Conservation (phyloP, 2,888 invertebrate genomes). For the Athalia rosae region DNA sequence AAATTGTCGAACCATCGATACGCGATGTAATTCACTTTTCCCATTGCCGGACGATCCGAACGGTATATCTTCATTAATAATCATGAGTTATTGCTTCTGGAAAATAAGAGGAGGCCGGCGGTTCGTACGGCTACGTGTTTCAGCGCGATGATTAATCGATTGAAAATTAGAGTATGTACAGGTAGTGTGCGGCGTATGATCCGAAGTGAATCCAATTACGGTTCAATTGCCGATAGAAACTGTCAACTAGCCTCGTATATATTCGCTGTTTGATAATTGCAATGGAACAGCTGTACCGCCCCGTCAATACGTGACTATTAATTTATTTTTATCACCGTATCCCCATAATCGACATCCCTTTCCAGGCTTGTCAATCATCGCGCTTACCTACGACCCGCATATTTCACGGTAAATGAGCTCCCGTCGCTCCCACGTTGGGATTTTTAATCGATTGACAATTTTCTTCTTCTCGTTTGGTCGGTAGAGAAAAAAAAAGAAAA, state of each 20-base stretch:
- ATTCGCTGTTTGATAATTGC: background rate
- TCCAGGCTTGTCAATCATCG: constrained; percentile 12
- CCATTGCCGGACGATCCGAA: too few species aligned
- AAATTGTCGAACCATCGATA: too few species aligned
- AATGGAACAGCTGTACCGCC: background rate
- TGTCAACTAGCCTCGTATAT: constrained; percentile 3
- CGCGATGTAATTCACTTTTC: too few species aligned
- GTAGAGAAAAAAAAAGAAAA: too few species aligned
- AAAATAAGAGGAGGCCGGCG: background rate
- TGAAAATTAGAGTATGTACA: background rate
- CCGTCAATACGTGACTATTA: background rate
- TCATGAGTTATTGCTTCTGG: background rate
- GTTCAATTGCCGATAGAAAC: background rate
- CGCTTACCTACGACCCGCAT: too few species aligned
- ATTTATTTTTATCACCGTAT: constrained; percentile 13
- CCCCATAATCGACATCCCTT: constrained; percentile 18
- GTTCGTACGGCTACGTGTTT: background rate
- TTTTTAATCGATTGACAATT: too few species aligned
- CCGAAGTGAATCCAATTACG: constrained; percentile 8
- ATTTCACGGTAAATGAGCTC: too few species aligned
- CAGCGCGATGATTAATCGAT: constrained; percentile 13
- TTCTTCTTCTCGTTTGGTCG: too few species aligned
- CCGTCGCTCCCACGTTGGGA: too few species aligned
- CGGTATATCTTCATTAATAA: background rate
- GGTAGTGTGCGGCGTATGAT: background rate